phyloP scores from a whole-genome alignment of 2,888 invertebrate genomes.

The Fabriciana adippe region DNA sequence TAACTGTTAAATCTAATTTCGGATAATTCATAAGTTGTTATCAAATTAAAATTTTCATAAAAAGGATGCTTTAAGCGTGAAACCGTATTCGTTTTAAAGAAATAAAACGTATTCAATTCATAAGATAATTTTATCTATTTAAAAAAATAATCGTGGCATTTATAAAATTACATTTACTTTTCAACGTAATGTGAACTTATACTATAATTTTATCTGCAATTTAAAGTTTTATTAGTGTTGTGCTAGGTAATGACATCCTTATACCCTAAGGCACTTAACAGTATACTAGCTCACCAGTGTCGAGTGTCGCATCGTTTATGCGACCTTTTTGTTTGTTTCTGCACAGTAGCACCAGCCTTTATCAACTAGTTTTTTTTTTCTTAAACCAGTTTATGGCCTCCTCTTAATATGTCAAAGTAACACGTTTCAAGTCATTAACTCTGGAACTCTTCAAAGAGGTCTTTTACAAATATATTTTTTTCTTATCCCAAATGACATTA shows the following conservation, averaged over 20 bases:
- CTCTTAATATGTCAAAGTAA: constrained; percentile 76
- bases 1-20: neutral
- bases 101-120: too few species aligned
- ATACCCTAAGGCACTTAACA: constrained; percentile 42
- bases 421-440: constrained; percentile 69
- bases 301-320: constrained; percentile 58
- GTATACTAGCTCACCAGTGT: constrained; percentile 55
- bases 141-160: too few species aligned
- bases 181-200: constrained; percentile 36
- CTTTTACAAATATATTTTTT: neutral
- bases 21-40: neutral
- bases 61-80: too few species aligned
- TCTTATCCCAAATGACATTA: too few species aligned
- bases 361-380: constrained; percentile 52
- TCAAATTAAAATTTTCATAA: too few species aligned
- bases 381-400: constrained; percentile 68
- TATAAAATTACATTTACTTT: constrained; percentile 4
- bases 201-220: constrained; percentile 39
- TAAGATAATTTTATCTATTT: too few species aligned
- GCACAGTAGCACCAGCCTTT: constrained; percentile 52
- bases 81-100: too few species aligned
- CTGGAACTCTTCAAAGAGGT: constrained; percentile 49
- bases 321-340: constrained; percentile 69
- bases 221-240: constrained; percentile 10
- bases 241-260: constrained; percentile 45